Conservation (phyloP, 2,888 invertebrate species). For the Orthonevra nobilis region DNA sequence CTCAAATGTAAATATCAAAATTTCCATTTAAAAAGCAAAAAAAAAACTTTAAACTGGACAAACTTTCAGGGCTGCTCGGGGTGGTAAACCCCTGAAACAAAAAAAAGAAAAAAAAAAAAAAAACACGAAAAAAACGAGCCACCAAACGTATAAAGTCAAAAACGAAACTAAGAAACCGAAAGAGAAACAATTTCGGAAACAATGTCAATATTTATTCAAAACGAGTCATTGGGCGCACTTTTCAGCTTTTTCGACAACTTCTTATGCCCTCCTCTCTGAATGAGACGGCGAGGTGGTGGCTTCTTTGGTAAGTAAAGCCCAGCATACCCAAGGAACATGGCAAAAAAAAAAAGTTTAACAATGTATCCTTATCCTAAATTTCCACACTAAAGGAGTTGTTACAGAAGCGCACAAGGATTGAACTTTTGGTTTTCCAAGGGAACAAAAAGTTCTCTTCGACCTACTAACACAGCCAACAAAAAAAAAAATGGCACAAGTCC, state of each 20-base stretch:
- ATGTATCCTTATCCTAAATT: conserved; percentile 62
- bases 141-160: conserved; percentile 45
- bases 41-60: conserved; percentile 34
- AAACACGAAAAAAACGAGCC: too few species aligned
- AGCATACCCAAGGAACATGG: neutral
- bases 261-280: neutral
- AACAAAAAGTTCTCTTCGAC: conserved; percentile 55
- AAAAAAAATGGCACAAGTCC: conserved; percentile 50
- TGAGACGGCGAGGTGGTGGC: neutral
- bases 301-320: neutral
- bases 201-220: conserved; percentile 71
- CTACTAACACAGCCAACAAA: conserved; percentile 32
- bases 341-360: conserved; percentile 54
- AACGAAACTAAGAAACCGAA: conserved; percentile 46
- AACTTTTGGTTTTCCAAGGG: neutral
- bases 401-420: neutral
- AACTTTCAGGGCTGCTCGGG: conserved; percentile 36
- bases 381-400: conserved; percentile 39
- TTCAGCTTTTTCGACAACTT: conserved; percentile 54
- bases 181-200: conserved; percentile 68
- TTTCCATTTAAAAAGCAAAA: conserved; percentile 66
- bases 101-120: too few species aligned
- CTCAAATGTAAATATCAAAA: conserved; percentile 68
- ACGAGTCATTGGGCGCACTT: conserved; percentile 69
- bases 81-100: too few species aligned